These are phyloP conservation scores for Myathropa florea DNA, from an alignment of 2,888 invertebrate species.

Conservation along the genomic window DNA sequence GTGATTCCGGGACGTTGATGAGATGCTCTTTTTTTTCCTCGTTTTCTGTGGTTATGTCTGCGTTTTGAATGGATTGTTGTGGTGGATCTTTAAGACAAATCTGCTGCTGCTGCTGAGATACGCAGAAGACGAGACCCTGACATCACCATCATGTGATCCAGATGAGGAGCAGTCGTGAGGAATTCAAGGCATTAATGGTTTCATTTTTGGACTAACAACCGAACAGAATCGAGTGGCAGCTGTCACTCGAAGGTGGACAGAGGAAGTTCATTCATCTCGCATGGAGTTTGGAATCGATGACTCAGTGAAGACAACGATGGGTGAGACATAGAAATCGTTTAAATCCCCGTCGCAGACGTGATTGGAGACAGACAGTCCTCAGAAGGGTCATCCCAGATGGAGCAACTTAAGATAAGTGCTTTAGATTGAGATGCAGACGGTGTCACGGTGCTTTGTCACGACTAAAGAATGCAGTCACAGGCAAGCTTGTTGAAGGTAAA, in stretches of 20 bases:
- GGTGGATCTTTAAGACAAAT: background rate
- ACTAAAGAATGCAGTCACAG: background rate
- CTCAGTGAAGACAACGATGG: background rate
- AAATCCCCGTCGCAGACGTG: background rate
- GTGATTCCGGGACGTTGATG: slow-evolving; percentile 15
- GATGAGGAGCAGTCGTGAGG: background rate
- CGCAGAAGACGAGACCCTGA: background rate
- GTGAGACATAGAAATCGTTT: background rate
- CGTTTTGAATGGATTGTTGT: background rate
- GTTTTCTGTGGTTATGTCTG: background rate
- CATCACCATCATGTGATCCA: background rate
- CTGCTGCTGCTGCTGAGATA: background rate
- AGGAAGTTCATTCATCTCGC: background rate
- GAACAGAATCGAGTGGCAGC: background rate
- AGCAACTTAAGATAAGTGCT: background rate
- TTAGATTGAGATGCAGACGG: background rate
- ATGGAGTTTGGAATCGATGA: background rate
- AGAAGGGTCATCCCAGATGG: background rate
- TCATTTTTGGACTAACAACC: background rate
- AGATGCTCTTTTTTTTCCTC: background rate
- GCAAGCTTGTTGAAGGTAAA: too few species aligned
- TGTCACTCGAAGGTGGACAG: background rate
- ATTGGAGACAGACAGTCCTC: background rate
- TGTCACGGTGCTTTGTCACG: too few species aligned
- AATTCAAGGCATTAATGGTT: background rate